Conservation (phyloP, 2,113 vertebrate genomes). For the Seriola rivoliana region DNA sequence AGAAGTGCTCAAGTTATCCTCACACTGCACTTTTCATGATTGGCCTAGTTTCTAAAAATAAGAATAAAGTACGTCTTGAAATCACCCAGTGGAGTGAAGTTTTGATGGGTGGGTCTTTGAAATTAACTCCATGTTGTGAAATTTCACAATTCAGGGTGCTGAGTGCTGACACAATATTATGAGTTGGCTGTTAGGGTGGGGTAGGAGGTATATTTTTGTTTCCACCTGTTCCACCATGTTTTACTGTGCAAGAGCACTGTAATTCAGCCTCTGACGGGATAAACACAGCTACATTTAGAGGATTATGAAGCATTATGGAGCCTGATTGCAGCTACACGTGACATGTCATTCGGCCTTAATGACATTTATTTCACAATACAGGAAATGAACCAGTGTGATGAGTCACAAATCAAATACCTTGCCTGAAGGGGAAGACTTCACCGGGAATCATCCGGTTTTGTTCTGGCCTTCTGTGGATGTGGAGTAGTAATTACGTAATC, state of each 20-base stretch:
- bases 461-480: background rate
- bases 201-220: constrained; percentile 72
- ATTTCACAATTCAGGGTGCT: constrained; percentile 57
- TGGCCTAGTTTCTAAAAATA: constrained; percentile 70
- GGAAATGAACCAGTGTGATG: constrained; percentile 53
- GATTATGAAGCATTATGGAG: constrained; percentile 53
- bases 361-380: constrained; percentile 38
- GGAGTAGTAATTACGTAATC: constrained; percentile 33
- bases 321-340: constrained; percentile 39
- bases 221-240: constrained; percentile 68
- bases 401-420: constrained; percentile 1
- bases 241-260: constrained; percentile 51
- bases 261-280: constrained; percentile 52
- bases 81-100: constrained; percentile 9
- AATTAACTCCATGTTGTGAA: constrained; percentile 31
- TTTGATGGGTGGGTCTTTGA: constrained; percentile 25
- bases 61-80: constrained; percentile 41
- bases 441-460: constrained; percentile 7
- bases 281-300: constrained; percentile 53
- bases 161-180: constrained; percentile 55
- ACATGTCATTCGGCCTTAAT: constrained; percentile 31
- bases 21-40: constrained; percentile 52
- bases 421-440: background rate
- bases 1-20: constrained; percentile 50
- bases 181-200: constrained; percentile 63